Conservation (phyloP, 2,797 vertebrate species). For the Pangasius macronema region DNA sequence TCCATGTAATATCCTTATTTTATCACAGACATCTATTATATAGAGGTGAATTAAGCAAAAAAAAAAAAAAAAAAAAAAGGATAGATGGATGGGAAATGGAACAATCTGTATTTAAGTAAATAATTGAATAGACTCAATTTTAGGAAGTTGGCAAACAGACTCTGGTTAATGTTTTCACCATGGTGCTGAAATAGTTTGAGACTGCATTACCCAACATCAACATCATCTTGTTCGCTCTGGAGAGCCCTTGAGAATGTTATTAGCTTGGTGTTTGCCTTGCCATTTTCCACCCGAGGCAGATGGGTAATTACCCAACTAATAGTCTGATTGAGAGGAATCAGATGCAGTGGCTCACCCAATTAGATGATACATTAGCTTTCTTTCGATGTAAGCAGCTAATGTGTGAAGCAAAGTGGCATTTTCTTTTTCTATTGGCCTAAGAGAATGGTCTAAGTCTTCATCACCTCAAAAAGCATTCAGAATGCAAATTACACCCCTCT, state of each 20-base stretch:
- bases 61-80: conserved; percentile 62
- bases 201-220: conserved; percentile 83
- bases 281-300: conserved; percentile 96
- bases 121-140: conserved; percentile 89
- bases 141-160: conserved; percentile 87
- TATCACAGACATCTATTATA: conserved; percentile 73
- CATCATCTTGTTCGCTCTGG: conserved; percentile 86
- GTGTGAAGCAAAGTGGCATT: conserved; percentile 94
- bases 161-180: conserved; percentile 81
- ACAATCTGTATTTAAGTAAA: conserved; percentile 85
- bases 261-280: conserved; percentile 94
- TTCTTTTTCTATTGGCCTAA: conserved; percentile 63
- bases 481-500: conserved; percentile 67
- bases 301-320: conserved; percentile 99
- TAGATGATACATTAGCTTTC: conserved; percentile 98
- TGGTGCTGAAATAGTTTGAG: conserved; percentile 88
- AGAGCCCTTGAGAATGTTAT: conserved; percentile 94
- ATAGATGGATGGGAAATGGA: conserved; percentile 71
- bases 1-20: conserved; percentile 67
- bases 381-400: conserved; percentile 92
- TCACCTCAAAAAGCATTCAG: conserved; percentile 69
- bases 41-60: conserved; percentile 51
- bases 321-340: conserved; percentile 99
- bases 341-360: conserved; percentile 94
- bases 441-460: conserved; percentile 57